Percentiles rank a stretch among this genome's conserved stretches.
Evolutionary conservation across 2,888 invertebrate genomes (phyloP).

Genomic region (Thera britannica): DNA sequence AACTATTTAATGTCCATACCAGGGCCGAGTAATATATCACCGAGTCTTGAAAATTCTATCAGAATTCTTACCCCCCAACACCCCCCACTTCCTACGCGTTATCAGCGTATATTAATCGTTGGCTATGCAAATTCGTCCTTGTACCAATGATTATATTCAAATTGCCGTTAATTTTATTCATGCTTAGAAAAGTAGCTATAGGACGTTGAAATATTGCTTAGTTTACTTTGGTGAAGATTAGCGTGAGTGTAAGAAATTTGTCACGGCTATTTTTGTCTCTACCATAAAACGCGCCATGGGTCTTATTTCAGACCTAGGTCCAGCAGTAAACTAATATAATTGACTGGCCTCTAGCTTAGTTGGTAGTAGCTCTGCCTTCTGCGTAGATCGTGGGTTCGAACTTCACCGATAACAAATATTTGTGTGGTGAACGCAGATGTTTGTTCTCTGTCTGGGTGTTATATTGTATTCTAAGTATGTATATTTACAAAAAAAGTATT

Average conservation of each 20-base stretch:
- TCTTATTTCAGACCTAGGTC: too few species aligned
- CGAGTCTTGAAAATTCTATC: slow-evolving; percentile 45
- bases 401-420: too few species aligned
- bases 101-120: slow-evolving; percentile 74
- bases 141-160: slow-evolving; percentile 75
- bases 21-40: slow-evolving; percentile 44
- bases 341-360: too few species aligned
- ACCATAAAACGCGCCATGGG: background rate
- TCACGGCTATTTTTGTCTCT: background rate
- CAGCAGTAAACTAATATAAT: too few species aligned
- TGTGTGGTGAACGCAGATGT: too few species aligned
- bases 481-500: too few species aligned
- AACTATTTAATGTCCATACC: slow-evolving; percentile 17
- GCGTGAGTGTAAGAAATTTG: background rate
- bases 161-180: slow-evolving; percentile 67
- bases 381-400: too few species aligned
- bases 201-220: slow-evolving; percentile 31
- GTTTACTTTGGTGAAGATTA: slow-evolving; percentile 20
- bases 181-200: slow-evolving; percentile 42
- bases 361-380: too few species aligned
- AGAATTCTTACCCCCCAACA: slow-evolving; percentile 37
- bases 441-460: too few species aligned
- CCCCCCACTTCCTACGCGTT: slow-evolving; percentile 47
- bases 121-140: slow-evolving; percentile 64
- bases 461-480: too few species aligned